A percentile compares a stretch with the other conserved stretches of the same genome.
These are phyloP conservation scores for Rhizomys pruinosus DNA, from an alignment of 2,113 vertebrate species.

Conservation along the genomic window DNA sequence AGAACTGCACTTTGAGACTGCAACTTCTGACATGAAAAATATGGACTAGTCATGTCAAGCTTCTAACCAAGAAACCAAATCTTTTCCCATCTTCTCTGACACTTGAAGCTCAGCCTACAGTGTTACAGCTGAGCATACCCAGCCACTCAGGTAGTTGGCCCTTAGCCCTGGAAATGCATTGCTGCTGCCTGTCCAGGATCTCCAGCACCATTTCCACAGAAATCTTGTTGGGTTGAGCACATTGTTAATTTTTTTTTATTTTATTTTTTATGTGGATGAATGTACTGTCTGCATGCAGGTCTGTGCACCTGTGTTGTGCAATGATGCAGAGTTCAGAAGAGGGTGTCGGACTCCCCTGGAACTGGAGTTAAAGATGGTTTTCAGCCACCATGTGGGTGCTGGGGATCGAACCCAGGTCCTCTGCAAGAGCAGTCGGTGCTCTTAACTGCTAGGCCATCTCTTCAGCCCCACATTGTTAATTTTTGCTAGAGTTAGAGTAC, in stretches of 20 bases:
- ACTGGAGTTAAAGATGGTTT: no score
- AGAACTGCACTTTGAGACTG: neutral
- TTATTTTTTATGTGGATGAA: no score
- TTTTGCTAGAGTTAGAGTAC: neutral
- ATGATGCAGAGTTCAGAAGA: no score
- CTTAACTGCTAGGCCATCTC: no score
- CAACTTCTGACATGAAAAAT: constrained; percentile 8
- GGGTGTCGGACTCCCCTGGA: no score
- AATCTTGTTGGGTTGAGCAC: neutral
- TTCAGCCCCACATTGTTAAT: no score
- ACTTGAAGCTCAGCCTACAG: neutral
- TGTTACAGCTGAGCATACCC: neutral
- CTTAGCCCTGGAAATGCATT: neutral
- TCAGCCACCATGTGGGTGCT: no score
- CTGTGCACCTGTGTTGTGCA: no score
- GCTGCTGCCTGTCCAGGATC: neutral
- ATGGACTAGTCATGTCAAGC: neutral
- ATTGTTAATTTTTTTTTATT: neutral
- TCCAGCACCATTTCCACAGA: neutral
- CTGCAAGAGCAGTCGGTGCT: no score
- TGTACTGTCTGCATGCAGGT: no score
- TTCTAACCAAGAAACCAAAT: neutral
- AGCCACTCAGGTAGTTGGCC: neutral
- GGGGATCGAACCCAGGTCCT: no score
- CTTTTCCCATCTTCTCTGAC: neutral